Evolutionary conservation across 2,888 invertebrate species (phyloP).

Genomic region (Drosophila neotestacea): DNA sequence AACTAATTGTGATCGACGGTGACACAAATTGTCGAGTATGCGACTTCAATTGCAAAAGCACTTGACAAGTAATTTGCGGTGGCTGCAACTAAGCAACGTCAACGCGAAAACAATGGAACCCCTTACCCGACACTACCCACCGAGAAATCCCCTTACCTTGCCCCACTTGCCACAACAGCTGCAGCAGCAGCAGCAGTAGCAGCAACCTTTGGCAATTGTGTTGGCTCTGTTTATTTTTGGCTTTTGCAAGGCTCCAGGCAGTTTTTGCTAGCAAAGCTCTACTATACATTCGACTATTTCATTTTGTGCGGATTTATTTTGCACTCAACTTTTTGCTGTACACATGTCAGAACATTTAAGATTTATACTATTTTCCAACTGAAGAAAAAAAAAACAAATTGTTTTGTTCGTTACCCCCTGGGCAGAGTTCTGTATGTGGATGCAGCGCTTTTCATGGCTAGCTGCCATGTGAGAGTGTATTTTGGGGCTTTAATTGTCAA

Average conservation of each 20-base stretch:
- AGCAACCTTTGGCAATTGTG: conserved; percentile 21
- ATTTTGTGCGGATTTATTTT: conserved; percentile 52
- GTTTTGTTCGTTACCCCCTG: conserved; percentile 31
- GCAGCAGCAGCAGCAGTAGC: conserved; percentile 3
- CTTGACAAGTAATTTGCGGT: conserved; percentile 61
- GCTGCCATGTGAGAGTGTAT: conserved; percentile 56
- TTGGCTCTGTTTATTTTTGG: conserved; percentile 43
- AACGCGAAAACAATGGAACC: conserved; percentile 32
- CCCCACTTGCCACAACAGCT: not conserved
- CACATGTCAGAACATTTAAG: conserved; percentile 76
- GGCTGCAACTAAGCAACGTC: conserved; percentile 51
- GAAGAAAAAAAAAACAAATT: conserved; percentile 34
- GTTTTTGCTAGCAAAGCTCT: conserved; percentile 36
- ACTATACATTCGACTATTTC: conserved; percentile 33
- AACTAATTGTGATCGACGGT: conserved; percentile 32
- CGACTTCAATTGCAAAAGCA: conserved; percentile 49
- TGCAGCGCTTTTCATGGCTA: conserved; percentile 69
- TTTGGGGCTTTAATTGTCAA: conserved; percentile 61
- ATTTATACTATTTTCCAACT: conserved; percentile 57
- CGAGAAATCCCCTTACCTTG: not conserved
- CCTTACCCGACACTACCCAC: conserved; percentile 2
- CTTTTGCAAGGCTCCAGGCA: conserved; percentile 34
- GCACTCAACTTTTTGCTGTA: conserved; percentile 41
- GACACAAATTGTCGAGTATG: conserved; percentile 41
- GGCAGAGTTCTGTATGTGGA: conserved; percentile 46